phyloP scores from a whole-genome alignment of 53 echinoderm and acorn worm genomes.

The Astropecten irregularis region DNA sequence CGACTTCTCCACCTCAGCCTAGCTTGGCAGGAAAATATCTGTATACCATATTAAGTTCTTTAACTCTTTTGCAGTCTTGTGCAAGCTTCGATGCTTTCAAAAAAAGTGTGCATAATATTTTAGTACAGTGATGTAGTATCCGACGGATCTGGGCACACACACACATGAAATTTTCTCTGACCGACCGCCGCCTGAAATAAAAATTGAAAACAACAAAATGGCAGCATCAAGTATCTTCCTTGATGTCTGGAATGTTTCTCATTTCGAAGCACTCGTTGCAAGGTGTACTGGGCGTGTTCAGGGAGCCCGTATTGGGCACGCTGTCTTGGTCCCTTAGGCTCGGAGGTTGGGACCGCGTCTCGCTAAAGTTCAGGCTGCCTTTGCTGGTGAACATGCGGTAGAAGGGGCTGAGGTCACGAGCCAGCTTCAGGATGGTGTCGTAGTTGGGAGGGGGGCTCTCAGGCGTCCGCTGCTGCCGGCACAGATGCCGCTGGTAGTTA shows the following conservation, averaged over 20 bases:
- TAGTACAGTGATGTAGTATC: not conserved
- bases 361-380: conserved; percentile 47
- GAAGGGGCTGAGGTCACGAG: conserved; percentile 57
- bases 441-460: conserved; percentile 95
- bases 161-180: too few species aligned
- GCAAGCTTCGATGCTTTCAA: too few species aligned
- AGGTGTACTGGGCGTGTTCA: conserved; percentile 33
- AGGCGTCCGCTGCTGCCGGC: conserved; percentile 76
- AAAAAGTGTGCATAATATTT: not conserved
- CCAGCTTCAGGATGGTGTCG: conserved; percentile 77
- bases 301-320: conserved; percentile 34
- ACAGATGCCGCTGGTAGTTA: conserved; percentile 71
- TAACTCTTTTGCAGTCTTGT: too few species aligned
- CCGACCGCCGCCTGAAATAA: too few species aligned
- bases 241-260: conserved; percentile 23
- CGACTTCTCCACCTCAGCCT: too few species aligned
- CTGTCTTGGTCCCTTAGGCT: conserved; percentile 36
- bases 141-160: conserved; percentile 21
- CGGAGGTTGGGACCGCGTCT: not conserved
- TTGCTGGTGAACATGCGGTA: conserved; percentile 59
- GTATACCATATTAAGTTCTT: too few species aligned
- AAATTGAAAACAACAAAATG: too few species aligned
- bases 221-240: too few species aligned
- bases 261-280: conserved; percentile 55
- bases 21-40: too few species aligned